Evolutionary conservation across 92 coral and sea anemone species (phyloP), one percentile per base, ranked within the genome.

Genomic region (Phymanthus crucifer): DNA sequence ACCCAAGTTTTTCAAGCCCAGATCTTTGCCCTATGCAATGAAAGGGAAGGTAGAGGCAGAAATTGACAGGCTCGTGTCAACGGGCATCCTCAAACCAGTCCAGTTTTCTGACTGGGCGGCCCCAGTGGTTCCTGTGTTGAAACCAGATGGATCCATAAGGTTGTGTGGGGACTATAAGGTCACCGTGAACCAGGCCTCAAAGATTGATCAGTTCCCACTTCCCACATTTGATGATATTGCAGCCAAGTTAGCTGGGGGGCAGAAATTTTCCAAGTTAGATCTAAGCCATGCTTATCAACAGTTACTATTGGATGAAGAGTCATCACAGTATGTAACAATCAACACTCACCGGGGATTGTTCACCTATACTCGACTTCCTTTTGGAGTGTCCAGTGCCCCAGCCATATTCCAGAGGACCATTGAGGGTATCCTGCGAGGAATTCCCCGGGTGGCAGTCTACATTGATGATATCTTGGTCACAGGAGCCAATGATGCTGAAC

Each of bases 151-250:
- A 73, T 31, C 82, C 29, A 75, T 87, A 16, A 40, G 91, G 27
- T 75, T 90, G 47, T 90, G 89, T 73, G 91, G 91, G 0, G 88
- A 90, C 76, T 87, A 89, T 64, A 87, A 79, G 23, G 29, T 34
- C 7, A 84, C 94, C 1, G 91, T 80, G 23, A 90, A 90, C 24
- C 77, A 71, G 40, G 89, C 24, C 19, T 83, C 87, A n/a, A 83
- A 79, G 50, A 35, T 84, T 6, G 91, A 87, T 64, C 86, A 90
- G 40, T 90, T 84, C 75, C 91, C 94, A 70, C 76, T 87, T 17
- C 87, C 94, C 9, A 71, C 75, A 29, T 75, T 87, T 14, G 89
- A 80, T 32, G 89, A 90, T 37, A 67, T 83, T 47, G 37, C 77
- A 7, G 80, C 85, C 24, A 81, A 38, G 24, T 36, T 81, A 32